These are phyloP conservation scores for Eulithis testata DNA, from an alignment of 2,888 invertebrate genomes.

Conservation along the genomic window DNA sequence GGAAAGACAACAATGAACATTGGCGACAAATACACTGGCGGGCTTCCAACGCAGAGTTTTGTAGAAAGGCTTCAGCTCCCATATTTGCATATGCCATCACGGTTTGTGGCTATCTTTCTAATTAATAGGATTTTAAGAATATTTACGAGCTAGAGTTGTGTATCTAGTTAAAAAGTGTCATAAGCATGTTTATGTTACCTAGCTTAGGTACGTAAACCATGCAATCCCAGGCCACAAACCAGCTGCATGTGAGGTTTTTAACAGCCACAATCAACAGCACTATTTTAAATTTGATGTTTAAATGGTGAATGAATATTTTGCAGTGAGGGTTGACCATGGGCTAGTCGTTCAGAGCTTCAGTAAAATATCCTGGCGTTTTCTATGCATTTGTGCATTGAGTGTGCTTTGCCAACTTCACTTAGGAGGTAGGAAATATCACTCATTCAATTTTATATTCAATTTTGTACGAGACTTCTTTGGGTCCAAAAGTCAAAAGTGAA, in stretches of 20 bases:
- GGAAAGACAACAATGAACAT: slow-evolving; percentile 43
- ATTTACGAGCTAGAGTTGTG: too few species aligned
- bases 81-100: neutral
- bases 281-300: too few species aligned
- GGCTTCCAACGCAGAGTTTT: slow-evolving; percentile 48
- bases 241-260: too few species aligned
- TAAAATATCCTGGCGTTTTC: slow-evolving; percentile 42
- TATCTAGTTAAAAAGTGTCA: too few species aligned
- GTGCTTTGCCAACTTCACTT: slow-evolving; percentile 4
- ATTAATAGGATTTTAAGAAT: neutral
- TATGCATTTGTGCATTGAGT: slow-evolving; percentile 28
- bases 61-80: slow-evolving; percentile 35
- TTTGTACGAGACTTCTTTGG: neutral
- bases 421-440: slow-evolving; percentile 3
- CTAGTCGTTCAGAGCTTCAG: slow-evolving; percentile 44
- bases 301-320: neutral
- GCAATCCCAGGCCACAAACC: too few species aligned
- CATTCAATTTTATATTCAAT: neutral
- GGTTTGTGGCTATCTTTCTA: neutral
- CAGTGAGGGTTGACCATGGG: slow-evolving; percentile 16
- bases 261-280: too few species aligned
- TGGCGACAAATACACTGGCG: slow-evolving; percentile 44
- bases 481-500: neutral
- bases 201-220: too few species aligned
- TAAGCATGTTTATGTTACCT: too few species aligned